Evolutionary conservation across 1,140 invertebrate genomes (phyloP).

Genomic region (Druon quercuslanigerum): DNA sequence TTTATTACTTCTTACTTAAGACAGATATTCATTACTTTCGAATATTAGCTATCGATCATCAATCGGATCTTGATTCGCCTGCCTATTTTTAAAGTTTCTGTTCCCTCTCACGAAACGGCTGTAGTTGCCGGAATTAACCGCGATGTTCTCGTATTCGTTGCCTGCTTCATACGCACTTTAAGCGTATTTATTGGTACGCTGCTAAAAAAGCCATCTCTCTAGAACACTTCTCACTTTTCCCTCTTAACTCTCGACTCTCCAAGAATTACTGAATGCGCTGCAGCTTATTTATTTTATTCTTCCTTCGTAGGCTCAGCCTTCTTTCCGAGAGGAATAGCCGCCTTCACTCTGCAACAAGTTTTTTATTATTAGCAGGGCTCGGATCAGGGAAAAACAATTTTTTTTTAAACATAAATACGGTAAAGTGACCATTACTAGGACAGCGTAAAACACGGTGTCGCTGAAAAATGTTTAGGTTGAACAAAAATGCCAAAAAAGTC

Average conservation of each 20-base stretch:
- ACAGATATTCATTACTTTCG: constrained; percentile 9
- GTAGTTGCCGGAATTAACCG: constrained; percentile 2
- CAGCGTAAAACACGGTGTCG: too few species aligned
- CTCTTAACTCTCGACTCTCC: not conserved
- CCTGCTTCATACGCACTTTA: constrained; percentile 17
- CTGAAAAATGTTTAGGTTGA: too few species aligned
- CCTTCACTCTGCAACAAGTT: constrained; percentile 85
- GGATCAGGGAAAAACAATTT: too few species aligned
- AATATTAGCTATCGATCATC: constrained; percentile 10
- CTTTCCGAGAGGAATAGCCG: constrained; percentile 92
- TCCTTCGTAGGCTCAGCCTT: constrained; percentile 89
- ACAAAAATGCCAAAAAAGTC: too few species aligned
- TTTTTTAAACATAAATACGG: too few species aligned
- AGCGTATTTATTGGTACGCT: constrained; percentile 11
- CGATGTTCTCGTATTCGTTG: constrained; percentile 31
- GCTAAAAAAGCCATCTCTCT: constrained; percentile 28
- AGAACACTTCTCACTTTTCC: not conserved
- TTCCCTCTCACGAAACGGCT: not conserved
- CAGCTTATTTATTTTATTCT: constrained; percentile 85
- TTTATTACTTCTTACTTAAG: constrained; percentile 21
- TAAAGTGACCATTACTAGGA: too few species aligned
- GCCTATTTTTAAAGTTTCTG: not conserved
- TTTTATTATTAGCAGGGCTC: constrained; percentile 39
- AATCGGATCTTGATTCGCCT: constrained; percentile 23
- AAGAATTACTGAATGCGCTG: not conserved